Conservation (phyloP, 2,113 vertebrate species). For the Caranx ignobilis region DNA sequence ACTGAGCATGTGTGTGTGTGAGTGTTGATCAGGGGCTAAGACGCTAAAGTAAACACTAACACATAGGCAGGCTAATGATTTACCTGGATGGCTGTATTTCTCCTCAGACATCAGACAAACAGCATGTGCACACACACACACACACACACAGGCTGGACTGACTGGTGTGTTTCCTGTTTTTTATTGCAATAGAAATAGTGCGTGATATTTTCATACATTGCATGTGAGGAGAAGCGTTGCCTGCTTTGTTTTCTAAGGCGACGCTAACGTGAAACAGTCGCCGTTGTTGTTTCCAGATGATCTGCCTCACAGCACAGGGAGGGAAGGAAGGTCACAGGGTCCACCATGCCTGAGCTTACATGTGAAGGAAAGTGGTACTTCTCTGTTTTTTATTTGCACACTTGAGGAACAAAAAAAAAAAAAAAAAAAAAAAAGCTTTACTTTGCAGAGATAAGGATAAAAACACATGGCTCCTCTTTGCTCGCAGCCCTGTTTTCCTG, state of each 20-base stretch:
- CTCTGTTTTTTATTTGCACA: slow-evolving; percentile 7
- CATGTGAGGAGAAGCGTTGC: not conserved
- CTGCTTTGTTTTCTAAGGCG: slow-evolving; percentile 15
- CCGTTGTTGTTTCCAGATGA: slow-evolving; percentile 45
- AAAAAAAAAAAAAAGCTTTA: slow-evolving; percentile 17
- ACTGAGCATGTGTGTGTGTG: slow-evolving; percentile 5
- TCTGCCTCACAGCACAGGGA: slow-evolving; percentile 18
- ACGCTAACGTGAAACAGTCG: slow-evolving; percentile 11
- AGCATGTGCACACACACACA: slow-evolving; percentile 20
- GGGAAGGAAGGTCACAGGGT: slow-evolving; percentile 49
- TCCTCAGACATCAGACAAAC: slow-evolving; percentile 28
- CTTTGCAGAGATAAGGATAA: slow-evolving; percentile 20
- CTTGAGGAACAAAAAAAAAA: slow-evolving; percentile 18
- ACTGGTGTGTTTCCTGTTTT: not conserved
- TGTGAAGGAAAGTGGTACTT: slow-evolving; percentile 4
- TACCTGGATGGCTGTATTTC: slow-evolving; percentile 67
- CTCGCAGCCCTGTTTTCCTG: slow-evolving; percentile 34
- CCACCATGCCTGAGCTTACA: slow-evolving; percentile 18
- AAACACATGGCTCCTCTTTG: slow-evolving; percentile 29
- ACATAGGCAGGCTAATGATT: slow-evolving; percentile 80
- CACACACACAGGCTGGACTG: slow-evolving; percentile 19
- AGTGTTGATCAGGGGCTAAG: slow-evolving; percentile 36
- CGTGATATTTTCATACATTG: not conserved
- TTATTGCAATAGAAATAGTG: not conserved
- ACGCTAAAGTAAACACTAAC: slow-evolving; percentile 67